phyloP scores from a whole-genome alignment of 2,888 invertebrate genomes.

The Eupsilia transversa region DNA sequence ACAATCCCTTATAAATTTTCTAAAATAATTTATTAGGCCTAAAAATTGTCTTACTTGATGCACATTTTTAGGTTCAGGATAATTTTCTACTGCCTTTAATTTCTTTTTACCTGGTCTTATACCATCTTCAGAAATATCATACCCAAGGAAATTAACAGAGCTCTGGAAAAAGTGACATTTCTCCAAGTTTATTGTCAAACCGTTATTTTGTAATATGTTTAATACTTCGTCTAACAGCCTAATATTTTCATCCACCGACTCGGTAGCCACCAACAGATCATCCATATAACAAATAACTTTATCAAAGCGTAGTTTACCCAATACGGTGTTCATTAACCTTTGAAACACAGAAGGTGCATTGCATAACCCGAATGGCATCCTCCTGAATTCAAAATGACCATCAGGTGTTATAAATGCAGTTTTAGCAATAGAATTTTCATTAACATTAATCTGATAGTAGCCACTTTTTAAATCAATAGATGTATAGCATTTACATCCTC shows the following conservation, averaged over 20 bases:
- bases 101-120: not conserved
- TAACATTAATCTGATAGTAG: conserved; percentile 3
- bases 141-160: conserved; percentile 3
- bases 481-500: not conserved
- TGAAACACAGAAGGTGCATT: not conserved
- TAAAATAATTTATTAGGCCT: not conserved
- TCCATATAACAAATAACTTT: too few relatives aligned
- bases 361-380: conserved; percentile 8
- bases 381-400: conserved; percentile 9
- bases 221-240: too few relatives aligned
- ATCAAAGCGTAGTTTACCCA: not conserved
- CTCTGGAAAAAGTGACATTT: conserved; percentile 12
- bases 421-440: conserved; percentile 4
- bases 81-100: conserved; percentile 5
- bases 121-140: not conserved
- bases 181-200: not conserved
- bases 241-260: too few relatives aligned
- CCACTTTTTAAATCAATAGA: not conserved
- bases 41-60: conserved; percentile 2
- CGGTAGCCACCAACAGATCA: too few relatives aligned
- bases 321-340: conserved; percentile 5
- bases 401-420: not conserved
- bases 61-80: conserved; percentile 16
- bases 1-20: too few relatives aligned
- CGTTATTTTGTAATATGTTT: too few relatives aligned